These are phyloP conservation scores for Zaprionus ghesquierei DNA, from an alignment of 1,140 invertebrate genomes.

Conservation along the genomic window DNA sequence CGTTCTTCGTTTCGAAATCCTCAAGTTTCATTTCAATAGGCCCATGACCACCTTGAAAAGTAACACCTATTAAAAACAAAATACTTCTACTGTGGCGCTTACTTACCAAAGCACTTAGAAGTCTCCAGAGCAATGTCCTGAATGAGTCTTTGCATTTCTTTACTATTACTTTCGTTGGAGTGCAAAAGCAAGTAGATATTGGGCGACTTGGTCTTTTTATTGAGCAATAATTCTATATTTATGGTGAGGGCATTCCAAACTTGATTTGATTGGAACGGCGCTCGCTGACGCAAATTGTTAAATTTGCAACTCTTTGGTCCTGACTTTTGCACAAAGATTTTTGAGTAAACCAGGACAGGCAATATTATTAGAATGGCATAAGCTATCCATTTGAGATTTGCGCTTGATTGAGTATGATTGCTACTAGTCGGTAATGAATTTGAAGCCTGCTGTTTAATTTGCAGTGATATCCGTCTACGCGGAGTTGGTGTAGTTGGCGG, in stretches of 20 bases:
- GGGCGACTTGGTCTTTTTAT: conserved; percentile 41
- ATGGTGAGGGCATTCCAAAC: conserved; percentile 54
- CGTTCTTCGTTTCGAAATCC: conserved; percentile 47
- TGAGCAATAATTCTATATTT: conserved; percentile 61
- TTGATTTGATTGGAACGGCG: conserved; percentile 29
- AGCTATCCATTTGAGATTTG: background rate
- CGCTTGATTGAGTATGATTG: too few species aligned
- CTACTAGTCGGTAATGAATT: background rate
- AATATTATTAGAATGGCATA: conserved; percentile 1
- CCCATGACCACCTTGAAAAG: conserved; percentile 25
- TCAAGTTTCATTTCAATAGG: conserved; percentile 53
- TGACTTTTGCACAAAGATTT: background rate
- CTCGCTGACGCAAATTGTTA: background rate
- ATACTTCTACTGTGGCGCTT: background rate
- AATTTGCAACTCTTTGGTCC: conserved; percentile 40
- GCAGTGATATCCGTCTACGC: background rate
- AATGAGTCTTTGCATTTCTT: conserved; percentile 35
- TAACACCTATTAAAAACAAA: background rate
- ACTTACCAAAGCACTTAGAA: conserved; percentile 64
- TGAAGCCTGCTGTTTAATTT: background rate
- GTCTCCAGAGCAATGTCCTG: conserved; percentile 52
- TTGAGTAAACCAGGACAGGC: background rate
- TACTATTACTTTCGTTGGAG: conserved; percentile 4
- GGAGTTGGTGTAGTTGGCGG: background rate
- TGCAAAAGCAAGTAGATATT: conserved; percentile 64